phyloP scores from a whole-genome alignment of 2,888 invertebrate genomes.

The Diarsia brunnea region DNA sequence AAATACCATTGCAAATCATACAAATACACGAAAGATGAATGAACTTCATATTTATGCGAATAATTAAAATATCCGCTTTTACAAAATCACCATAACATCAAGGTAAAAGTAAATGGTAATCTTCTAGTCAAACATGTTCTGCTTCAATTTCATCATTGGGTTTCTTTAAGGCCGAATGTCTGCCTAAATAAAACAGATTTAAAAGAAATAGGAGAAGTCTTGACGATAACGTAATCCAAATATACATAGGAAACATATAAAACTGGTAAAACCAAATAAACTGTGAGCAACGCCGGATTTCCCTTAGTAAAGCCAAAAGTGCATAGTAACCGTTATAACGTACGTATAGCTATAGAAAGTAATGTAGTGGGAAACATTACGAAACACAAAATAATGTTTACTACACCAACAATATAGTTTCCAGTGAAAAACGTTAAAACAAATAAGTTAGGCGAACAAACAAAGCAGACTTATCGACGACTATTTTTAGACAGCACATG shows the following conservation, averaged over 20 bases:
- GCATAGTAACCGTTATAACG: conserved; percentile 28
- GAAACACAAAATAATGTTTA: conserved; percentile 64
- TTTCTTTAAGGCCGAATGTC: conserved; percentile 2
- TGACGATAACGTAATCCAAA: conserved; percentile 37
- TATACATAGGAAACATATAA: conserved; percentile 40
- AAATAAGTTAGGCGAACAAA: conserved; percentile 66
- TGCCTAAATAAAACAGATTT: conserved; percentile 18
- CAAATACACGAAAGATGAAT: conserved; percentile 47
- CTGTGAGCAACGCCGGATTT: conserved; percentile 55
- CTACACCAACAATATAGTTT: conserved; percentile 62
- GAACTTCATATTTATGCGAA: conserved; percentile 49
- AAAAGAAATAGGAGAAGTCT: conserved; percentile 20
- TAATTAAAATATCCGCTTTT: conserved; percentile 39
- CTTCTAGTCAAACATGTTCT: conserved; percentile 44
- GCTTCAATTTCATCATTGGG: conserved; percentile 8
- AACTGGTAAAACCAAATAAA: conserved; percentile 45
- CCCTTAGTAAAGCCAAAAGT: conserved; percentile 49
- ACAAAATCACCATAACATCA: conserved; percentile 24
- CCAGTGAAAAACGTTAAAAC: conserved; percentile 60
- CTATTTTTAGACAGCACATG: conserved; percentile 71
- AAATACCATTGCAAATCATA: conserved; percentile 33
- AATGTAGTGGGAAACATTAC: conserved; percentile 51
- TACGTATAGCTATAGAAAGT: conserved; percentile 27
- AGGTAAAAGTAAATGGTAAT: conserved; percentile 40
- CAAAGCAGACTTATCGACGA: conserved; percentile 64